A percentile compares a stretch with the other conserved stretches of the same genome.
These are phyloP conservation scores for Helicorthomorpha holstii DNA, from an alignment of 1,140 invertebrate genomes.

Conservation along the genomic window DNA sequence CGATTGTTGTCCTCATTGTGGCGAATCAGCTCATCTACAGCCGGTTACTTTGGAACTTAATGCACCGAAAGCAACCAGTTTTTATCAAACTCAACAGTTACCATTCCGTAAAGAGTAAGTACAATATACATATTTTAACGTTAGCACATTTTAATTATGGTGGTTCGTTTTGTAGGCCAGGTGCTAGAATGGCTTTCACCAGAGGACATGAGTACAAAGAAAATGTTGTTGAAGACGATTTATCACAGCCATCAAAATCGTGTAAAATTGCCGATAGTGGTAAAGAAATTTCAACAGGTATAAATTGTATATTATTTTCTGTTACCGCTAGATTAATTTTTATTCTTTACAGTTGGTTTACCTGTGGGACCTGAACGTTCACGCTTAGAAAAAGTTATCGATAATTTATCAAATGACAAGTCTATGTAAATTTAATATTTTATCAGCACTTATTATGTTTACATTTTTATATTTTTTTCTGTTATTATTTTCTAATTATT, in stretches of 20 bases:
- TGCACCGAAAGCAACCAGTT: slow-evolving; percentile 35
- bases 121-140: not conserved
- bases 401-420: slow-evolving; percentile 5
- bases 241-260: not conserved
- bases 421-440: not conserved
- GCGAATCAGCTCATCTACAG: slow-evolving; percentile 33
- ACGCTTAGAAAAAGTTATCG: slow-evolving; percentile 18
- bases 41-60: slow-evolving; percentile 42
- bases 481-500: too few relatives aligned
- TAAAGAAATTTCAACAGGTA: slow-evolving; percentile 17
- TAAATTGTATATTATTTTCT: slow-evolving; percentile 12
- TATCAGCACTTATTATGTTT: too few relatives aligned
- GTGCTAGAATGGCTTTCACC: slow-evolving; percentile 22
- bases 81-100: slow-evolving; percentile 32
- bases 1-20: slow-evolving; percentile 59
- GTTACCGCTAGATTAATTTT: slow-evolving; percentile 16
- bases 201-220: slow-evolving; percentile 4
- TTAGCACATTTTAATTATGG: not conserved
- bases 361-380: slow-evolving; percentile 20
- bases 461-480: too few relatives aligned
- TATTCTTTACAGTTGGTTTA: slow-evolving; percentile 20
- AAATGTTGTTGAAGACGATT: not conserved
- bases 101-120: slow-evolving; percentile 25
- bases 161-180: slow-evolving; percentile 18
- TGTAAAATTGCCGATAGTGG: slow-evolving; percentile 10